Base-by-base conservation (phyloP, 2,797 vertebrate genomes). In the Cynopterus sphinx region DNA sequence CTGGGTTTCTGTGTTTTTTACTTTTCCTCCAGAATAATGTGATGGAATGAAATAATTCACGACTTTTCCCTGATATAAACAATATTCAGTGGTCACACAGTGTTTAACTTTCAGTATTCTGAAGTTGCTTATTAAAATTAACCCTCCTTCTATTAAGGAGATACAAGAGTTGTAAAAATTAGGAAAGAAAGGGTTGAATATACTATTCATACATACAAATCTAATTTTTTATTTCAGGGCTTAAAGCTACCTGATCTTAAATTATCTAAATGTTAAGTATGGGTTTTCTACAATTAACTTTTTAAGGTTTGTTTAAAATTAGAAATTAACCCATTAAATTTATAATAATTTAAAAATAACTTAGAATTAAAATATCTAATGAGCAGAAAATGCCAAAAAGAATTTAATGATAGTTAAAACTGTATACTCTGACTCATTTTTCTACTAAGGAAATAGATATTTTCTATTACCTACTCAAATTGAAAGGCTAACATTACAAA, bases 11-110 rank as follows among this genome's bases (percentile, higher is more conserved):
- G 97, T 90, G 96, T 98, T 98, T 98, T 98, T 98, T 95, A 90
- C 88, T 81, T 98, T 98, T 97, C 97, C 98, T 94, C 99, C 98
- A 93, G 98, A 97, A 61, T 99, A 99, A 96, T 99, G 99, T 97
- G 99, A 99, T 83, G 99, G 99, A 95, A 99, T 98, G 93, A 99
- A 99, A 97, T 99, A 99, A 97, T 99, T 99, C 91, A 99, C 99
- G 3, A 99, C 99, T 97, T 99, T 99, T 65, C 99, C 99, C 99
- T 99, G 95, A 97, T 86, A 65, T 67, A 98, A 97, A 98, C 53
- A 98, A 98, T 6, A 97, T 97, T 81, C 86, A 95, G 41, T 1
- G 97, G 73, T 97, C 63, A 97, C 77, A 97, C 26, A 28, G 73
- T 65, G 82, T 65, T 94, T 90, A 96, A 53, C 71, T 88, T 82